Evolutionary conservation across 1,140 invertebrate genomes (phyloP).

Genomic region (Drosophila mauritiana): DNA sequence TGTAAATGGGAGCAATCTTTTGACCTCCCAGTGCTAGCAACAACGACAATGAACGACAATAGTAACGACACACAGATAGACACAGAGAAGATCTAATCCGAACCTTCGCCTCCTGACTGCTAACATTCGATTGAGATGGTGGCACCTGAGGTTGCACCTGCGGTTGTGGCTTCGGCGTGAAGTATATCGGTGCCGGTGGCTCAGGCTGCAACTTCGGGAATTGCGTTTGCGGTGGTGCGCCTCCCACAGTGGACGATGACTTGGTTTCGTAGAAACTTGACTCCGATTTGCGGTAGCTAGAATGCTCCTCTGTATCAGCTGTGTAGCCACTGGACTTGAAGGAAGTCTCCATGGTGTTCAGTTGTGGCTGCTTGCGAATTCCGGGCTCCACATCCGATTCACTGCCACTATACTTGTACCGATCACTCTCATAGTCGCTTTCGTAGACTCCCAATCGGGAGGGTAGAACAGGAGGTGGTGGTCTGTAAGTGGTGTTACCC

Average conservation of each 20-base stretch:
- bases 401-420: conserved; percentile 88
- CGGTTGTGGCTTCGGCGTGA: conserved; percentile 36
- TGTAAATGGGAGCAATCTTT: conserved; percentile 19
- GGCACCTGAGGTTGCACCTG: conserved; percentile 15
- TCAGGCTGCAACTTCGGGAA: conserved; percentile 48
- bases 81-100: conserved; percentile 52
- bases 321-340: conserved; percentile 88
- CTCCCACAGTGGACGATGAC: conserved; percentile 35
- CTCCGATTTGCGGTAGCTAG: conserved; percentile 81
- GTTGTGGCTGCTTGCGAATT: conserved; percentile 85
- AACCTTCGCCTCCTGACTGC: conserved; percentile 82
- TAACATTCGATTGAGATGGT: conserved; percentile 28
- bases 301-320: conserved; percentile 89
- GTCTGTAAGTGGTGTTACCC: conserved; percentile 52
- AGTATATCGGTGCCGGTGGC: conserved; percentile 57
- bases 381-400: conserved; percentile 88
- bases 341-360: conserved; percentile 33
- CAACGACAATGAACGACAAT: conserved; percentile 52
- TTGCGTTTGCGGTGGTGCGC: conserved; percentile 4
- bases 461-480: conserved; percentile 86
- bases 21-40: conserved; percentile 58
- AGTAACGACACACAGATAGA: conserved; percentile 59
- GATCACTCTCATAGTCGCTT: conserved; percentile 91
- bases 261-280: conserved; percentile 68
- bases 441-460: conserved; percentile 88